Evolutionary conservation across 1,140 invertebrate species (phyloP).

Genomic region (Hylyphantes graminicola): DNA sequence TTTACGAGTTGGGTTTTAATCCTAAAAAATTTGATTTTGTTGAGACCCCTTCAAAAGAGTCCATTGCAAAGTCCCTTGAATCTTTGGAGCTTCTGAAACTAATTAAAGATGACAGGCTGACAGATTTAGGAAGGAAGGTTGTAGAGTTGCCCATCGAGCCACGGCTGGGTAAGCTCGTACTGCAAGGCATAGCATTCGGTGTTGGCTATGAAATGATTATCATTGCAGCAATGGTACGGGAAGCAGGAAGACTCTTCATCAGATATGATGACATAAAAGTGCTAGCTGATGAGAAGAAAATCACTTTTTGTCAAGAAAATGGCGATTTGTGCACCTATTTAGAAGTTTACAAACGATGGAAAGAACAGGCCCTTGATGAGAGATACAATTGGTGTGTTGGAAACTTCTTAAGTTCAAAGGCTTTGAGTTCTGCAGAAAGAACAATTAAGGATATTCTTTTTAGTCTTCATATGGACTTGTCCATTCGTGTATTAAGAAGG

Average conservation of each 20-base stretch:
- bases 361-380: background rate
- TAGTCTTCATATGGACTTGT: conserved; percentile 83
- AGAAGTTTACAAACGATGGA: conserved; percentile 78
- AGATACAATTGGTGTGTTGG: conserved; percentile 44
- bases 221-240: conserved; percentile 90
- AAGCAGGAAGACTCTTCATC: conserved; percentile 83
- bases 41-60: conserved; percentile 82
- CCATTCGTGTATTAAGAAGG: conserved; percentile 77
- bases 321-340: conserved; percentile 93
- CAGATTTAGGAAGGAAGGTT: conserved; percentile 83
- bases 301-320: conserved; percentile 77
- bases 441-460: conserved; percentile 75
- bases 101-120: conserved; percentile 84
- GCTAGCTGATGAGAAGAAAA: conserved; percentile 69
- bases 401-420: conserved; percentile 47
- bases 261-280: conserved; percentile 70
- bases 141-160: conserved; percentile 92
- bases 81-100: conserved; percentile 87
- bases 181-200: conserved; percentile 79
- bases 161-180: conserved; percentile 87
- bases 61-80: conserved; percentile 86
- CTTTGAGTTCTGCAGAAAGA: conserved; percentile 40
- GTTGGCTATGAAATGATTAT: conserved; percentile 90
- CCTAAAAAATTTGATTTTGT: conserved; percentile 72
- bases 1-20: conserved; percentile 94